Percentiles rank a stretch among this genome's conserved stretches.
Evolutionary conservation across 2,888 invertebrate genomes (phyloP).

Genomic region (Volucella inflata): DNA sequence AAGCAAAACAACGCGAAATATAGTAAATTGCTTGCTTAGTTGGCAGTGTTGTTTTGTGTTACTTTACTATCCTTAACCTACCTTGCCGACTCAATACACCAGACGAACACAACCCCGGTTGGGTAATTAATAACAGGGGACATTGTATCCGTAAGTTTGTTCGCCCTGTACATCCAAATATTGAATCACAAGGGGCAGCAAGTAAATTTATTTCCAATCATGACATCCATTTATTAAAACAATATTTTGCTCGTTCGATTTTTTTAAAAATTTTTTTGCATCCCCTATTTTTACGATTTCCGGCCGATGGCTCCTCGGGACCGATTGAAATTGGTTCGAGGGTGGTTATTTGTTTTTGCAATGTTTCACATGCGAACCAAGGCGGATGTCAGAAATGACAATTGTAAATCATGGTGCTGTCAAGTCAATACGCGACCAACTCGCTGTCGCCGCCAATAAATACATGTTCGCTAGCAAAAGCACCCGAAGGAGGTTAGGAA

Average conservation of each 20-base stretch:
- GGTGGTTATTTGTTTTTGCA: constrained; percentile 37
- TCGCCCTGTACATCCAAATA: constrained; percentile 48
- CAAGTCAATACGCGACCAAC: constrained; percentile 55
- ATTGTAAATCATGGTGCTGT: constrained; percentile 67
- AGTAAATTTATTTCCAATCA: constrained; percentile 63
- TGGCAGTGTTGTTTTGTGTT: background rate
- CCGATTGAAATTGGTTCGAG: background rate
- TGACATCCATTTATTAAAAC: constrained; percentile 58
- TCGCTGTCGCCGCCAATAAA: constrained; percentile 38
- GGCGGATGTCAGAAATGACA: constrained; percentile 66
- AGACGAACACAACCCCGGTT: background rate
- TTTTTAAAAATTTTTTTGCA: background rate
- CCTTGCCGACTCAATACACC: background rate
- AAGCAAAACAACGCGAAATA: constrained; percentile 1
- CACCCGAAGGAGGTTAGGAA: background rate
- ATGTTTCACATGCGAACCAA: constrained; percentile 16
- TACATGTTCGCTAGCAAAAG: background rate
- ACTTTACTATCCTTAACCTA: background rate
- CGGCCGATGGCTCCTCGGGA: background rate
- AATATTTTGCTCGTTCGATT: constrained; percentile 19
- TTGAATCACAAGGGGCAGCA: constrained; percentile 45
- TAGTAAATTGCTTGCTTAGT: constrained; percentile 35
- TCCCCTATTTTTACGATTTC: background rate
- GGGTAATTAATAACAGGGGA: constrained; percentile 53
- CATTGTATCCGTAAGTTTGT: constrained; percentile 32